A percentile compares a stretch with the other conserved stretches of the same genome.
These are phyloP conservation scores for Cariama cristata DNA, from an alignment of 2,113 vertebrate genomes.

Conservation along the genomic window DNA sequence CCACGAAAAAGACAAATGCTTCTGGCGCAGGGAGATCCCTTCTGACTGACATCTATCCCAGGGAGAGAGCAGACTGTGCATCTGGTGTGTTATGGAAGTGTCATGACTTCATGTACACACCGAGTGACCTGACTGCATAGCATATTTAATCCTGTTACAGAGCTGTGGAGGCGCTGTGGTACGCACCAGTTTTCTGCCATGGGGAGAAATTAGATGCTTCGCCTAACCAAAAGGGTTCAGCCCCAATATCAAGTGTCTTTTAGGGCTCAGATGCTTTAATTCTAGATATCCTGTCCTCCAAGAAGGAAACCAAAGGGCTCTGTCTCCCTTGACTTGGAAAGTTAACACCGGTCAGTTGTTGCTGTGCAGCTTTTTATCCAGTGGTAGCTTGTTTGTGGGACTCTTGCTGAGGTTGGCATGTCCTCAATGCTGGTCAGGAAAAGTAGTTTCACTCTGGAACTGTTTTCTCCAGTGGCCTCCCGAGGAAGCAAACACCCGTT, in stretches of 20 bases:
- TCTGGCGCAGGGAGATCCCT: background rate
- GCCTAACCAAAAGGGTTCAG: background rate
- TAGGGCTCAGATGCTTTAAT: background rate
- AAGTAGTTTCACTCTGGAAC: background rate
- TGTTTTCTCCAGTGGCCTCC: background rate
- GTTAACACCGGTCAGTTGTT: background rate
- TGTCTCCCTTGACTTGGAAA: background rate
- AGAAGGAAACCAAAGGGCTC: background rate
- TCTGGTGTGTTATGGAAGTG: background rate
- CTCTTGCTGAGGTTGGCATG: background rate
- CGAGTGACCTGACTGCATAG: rapidly evolving
- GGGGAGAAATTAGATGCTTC: background rate
- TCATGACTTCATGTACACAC: background rate
- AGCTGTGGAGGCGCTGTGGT: background rate
- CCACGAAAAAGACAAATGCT: slow-evolving; percentile 24
- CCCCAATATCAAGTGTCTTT: background rate
- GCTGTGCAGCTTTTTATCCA: background rate
- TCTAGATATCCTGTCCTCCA: background rate
- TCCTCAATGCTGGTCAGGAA: background rate
- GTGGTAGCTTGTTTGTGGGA: background rate
- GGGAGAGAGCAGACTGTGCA: background rate
- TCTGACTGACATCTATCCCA: background rate
- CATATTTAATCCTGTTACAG: rapidly evolving
- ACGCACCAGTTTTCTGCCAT: rapidly evolving
- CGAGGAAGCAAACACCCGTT: background rate